Conservation (phyloP, 2,113 vertebrate genomes). For the Hydropotes inermis region DNA sequence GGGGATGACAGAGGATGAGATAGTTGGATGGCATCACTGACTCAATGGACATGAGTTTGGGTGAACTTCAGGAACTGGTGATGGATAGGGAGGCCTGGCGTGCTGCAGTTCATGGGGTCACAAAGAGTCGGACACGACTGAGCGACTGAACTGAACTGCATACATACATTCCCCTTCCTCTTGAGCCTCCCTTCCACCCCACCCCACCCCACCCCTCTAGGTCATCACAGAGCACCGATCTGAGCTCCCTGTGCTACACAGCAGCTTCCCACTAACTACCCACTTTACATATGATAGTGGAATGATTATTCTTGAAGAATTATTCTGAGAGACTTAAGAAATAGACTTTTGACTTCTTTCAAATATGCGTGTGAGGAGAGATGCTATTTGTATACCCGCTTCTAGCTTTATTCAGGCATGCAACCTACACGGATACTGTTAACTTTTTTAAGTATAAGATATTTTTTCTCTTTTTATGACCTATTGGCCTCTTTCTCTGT, state of each 20-base stretch:
- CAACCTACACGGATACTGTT: background rate
- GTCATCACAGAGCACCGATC: background rate
- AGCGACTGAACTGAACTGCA: background rate
- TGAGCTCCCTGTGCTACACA: background rate
- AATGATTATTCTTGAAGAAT: background rate
- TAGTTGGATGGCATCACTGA: background rate
- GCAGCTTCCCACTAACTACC: background rate
- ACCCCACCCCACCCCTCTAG: background rate
- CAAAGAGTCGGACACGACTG: background rate
- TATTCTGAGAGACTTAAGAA: background rate
- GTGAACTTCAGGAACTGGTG: background rate
- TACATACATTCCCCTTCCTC: background rate
- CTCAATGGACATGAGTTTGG: background rate
- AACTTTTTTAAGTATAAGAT: background rate
- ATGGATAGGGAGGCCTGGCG: background rate
- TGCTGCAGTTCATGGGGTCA: background rate
- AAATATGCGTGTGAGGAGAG: background rate
- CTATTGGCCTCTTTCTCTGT: background rate
- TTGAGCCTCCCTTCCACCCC: background rate
- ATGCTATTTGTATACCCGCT: background rate
- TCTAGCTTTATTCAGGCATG: background rate
- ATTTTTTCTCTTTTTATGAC: background rate
- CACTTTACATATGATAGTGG: background rate
- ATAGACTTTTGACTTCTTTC: background rate
- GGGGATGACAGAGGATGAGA: background rate